Conservation (phyloP, 2,797 vertebrate genomes). For the Simalia tracyae region DNA sequence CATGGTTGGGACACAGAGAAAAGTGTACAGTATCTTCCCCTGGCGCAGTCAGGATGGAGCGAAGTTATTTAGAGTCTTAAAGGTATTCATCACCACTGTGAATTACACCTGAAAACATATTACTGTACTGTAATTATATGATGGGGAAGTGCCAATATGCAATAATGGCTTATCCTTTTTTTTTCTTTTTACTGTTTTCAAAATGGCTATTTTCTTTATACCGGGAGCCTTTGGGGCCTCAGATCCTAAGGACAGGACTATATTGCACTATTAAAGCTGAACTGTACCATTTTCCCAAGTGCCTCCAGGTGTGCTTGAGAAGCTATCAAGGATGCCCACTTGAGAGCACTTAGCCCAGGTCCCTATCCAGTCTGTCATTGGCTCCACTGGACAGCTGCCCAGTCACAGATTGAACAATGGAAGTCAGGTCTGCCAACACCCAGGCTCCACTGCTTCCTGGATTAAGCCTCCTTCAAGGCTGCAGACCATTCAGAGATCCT, state of each 20-base stretch:
- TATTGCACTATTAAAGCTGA: not conserved
- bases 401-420: not conserved
- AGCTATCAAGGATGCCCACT: not conserved
- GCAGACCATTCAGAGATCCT: not conserved
- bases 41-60: not conserved
- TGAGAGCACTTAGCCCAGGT: not conserved
- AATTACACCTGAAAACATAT: not conserved
- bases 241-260: not conserved
- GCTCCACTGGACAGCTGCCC: no score
- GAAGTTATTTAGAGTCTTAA: not conserved
- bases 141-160: not conserved
- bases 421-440: not conserved
- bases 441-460: not conserved
- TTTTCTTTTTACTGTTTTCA: not conserved
- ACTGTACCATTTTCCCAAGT: not conserved
- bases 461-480: not conserved
- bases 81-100: not conserved
- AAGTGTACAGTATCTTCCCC: not conserved
- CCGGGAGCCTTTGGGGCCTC: not conserved
- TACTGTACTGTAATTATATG: not conserved
- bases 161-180: not conserved
- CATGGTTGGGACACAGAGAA: not conserved
- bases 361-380: not conserved
- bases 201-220: not conserved
- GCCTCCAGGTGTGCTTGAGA: not conserved